Evolutionary conservation across 2,113 vertebrate species (phyloP).

Genomic region (Brienomyrus longianalis): DNA sequence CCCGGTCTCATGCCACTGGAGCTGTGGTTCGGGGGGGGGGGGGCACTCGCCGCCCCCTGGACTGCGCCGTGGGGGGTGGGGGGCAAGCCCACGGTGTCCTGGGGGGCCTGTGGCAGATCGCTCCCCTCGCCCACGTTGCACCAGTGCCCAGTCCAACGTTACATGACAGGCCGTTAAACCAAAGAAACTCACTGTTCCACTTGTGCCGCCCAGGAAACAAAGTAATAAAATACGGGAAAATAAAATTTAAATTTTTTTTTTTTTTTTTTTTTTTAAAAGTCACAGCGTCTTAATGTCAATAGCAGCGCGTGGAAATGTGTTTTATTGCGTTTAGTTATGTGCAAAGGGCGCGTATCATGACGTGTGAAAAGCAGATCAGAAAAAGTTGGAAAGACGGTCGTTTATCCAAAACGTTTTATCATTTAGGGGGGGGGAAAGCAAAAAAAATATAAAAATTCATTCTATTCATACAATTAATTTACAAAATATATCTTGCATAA

Average conservation of each 20-base stretch:
- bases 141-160: not conserved
- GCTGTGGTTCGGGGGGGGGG: not conserved
- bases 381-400: slow-evolving; percentile 44
- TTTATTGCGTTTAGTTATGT: slow-evolving; percentile 61
- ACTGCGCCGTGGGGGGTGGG: slow-evolving; percentile 31
- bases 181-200: not conserved
- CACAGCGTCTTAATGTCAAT: slow-evolving; percentile 31
- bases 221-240: not conserved
- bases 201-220: not conserved
- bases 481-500: slow-evolving; percentile 80
- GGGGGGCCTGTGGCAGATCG: slow-evolving; percentile 42
- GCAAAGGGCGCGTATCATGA: slow-evolving; percentile 57
- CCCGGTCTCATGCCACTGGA: not conserved
- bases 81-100: slow-evolving; percentile 34
- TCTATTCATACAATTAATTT: slow-evolving; percentile 83
- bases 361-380: slow-evolving; percentile 38
- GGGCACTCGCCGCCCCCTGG: not conserved
- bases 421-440: slow-evolving; percentile 46
- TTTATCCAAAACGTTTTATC: slow-evolving; percentile 50
- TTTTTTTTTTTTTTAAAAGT: not conserved
- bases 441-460: slow-evolving; percentile 55
- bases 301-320: slow-evolving; percentile 48
- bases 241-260: too few species aligned
- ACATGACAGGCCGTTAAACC: not conserved
- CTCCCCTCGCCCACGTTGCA: not conserved